Evolutionary conservation across 2,113 vertebrate genomes (phyloP), one percentile per base, ranked within the genome.

Genomic region (Equus przewalskii): DNA sequence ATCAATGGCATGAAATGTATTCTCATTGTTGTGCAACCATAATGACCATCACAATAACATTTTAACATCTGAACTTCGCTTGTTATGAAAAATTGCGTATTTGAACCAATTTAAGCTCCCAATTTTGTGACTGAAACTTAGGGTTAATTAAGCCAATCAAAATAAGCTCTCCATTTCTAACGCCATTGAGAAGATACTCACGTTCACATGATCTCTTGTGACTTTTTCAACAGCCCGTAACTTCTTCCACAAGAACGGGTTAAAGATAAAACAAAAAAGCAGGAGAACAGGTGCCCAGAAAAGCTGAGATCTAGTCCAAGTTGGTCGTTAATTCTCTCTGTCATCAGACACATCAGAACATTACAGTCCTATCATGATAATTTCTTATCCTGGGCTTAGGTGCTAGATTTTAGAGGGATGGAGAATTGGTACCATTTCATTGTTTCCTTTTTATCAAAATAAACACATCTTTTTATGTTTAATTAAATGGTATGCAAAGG

Each of bases 61-160:
- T 92, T 73, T 96, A 46, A 88, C n/a, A 65, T 22, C 19, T 75
- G 56, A 92, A 49, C 19, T 18, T 67, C 80, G 60, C 46, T 95
- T 78, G 11, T 12, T 88, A 30, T 56, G 46, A 88, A 75, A 88
- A 82, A 65, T 14, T 62, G 33, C 54, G 15, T 41, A 64, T 91
- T 73, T 36, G 28, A 80, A 80, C n/a, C 19, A 22, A 64, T 72
- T 80, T 73, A 36, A 56, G 30, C 3, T n/a, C 15, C 64, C 24
- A 64, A 8, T 44, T 22, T 16, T 65, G 30, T 72, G 46, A 87
- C 15, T 75, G 11, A 89, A n/a, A 82, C 3, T 24, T 64, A 65
- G 21, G 26, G 7, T 28, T n/a, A 87, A 78, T 76, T n/a, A 76
- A 90, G 51, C 21, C 69, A 58, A 4, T 76, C 18, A 49, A 88